Percentiles rank a stretch among this genome's conserved stretches.
Evolutionary conservation across 2,888 invertebrate genomes (phyloP).

Genomic region (Drosophila greeni): DNA sequence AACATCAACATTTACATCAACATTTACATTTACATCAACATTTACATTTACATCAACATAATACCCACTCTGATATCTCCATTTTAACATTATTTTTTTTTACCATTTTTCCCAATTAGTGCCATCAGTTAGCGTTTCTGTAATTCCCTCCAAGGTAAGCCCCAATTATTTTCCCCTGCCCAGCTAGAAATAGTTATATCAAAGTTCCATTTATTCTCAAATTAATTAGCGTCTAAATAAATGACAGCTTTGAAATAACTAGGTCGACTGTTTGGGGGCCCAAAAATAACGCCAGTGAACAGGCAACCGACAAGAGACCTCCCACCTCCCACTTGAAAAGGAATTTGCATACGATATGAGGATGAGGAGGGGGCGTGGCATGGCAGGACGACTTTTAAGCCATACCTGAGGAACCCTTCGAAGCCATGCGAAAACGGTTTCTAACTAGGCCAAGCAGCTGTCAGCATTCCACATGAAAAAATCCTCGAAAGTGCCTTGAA

Average conservation of each 20-base stretch:
- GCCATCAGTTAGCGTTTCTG: background rate
- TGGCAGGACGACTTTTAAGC: slow-evolving; percentile 19
- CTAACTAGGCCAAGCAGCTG: slow-evolving; percentile 66
- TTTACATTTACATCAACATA: too few species aligned
- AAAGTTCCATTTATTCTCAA: slow-evolving; percentile 13
- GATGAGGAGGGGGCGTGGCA: background rate
- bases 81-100: background rate
- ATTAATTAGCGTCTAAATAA: slow-evolving; percentile 25
- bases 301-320: slow-evolving; percentile 14
- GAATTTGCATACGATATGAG: slow-evolving; percentile 57
- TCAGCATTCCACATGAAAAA: slow-evolving; percentile 42
- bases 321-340: slow-evolving; percentile 44
- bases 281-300: slow-evolving; percentile 1
- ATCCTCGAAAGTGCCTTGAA: slow-evolving; percentile 21
- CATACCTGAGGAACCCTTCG: slow-evolving; percentile 31
- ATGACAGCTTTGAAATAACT: slow-evolving; percentile 27
- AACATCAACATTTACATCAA: too few species aligned
- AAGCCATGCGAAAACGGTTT: slow-evolving; percentile 13
- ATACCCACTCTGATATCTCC: background rate
- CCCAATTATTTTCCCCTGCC: background rate
- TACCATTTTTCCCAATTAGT: background rate
- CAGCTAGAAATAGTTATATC: slow-evolving; percentile 5
- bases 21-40: too few species aligned
- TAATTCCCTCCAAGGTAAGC: slow-evolving; percentile 1
- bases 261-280: slow-evolving; percentile 22